Evolutionary conservation across 2,797 vertebrate species (phyloP).

Genomic region (Myotis daubentonii): DNA sequence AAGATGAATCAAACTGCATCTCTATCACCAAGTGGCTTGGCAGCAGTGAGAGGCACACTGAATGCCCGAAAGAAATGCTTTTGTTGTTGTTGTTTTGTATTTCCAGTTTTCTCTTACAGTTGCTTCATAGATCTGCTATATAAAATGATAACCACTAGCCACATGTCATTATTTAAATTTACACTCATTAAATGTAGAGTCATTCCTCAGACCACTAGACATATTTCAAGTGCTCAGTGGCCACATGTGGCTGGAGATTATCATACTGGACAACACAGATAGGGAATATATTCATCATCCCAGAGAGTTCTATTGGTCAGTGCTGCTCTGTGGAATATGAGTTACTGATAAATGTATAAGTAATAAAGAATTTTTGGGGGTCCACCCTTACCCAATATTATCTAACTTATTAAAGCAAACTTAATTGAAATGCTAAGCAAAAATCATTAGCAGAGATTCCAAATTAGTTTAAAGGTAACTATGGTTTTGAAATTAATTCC

Average conservation of each 20-base stretch:
- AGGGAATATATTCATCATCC: not conserved
- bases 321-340: not conserved
- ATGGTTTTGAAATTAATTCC: slow-evolving; percentile 84
- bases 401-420: slow-evolving; percentile 61
- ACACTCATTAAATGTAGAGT: slow-evolving; percentile 54
- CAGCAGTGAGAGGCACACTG: not conserved
- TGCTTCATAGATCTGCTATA: not conserved
- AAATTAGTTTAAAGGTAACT: slow-evolving; percentile 84
- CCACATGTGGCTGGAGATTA: not conserved
- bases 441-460: slow-evolving; percentile 81
- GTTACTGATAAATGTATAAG: slow-evolving; percentile 49
- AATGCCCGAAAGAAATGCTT: not conserved
- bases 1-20: not conserved
- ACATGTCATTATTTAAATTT: not conserved
- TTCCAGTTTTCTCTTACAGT: not conserved
- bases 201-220: slow-evolving; percentile 39
- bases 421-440: slow-evolving; percentile 75
- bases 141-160: not conserved
- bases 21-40: not conserved
- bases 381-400: slow-evolving; percentile 42
- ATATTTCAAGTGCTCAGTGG: not conserved
- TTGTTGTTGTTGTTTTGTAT: not conserved
- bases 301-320: not conserved
- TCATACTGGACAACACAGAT: not conserved
- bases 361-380: slow-evolving; percentile 26